Base-by-base conservation (phyloP, 2,797 vertebrate genomes). In the Mormyrops boulengeri region DNA sequence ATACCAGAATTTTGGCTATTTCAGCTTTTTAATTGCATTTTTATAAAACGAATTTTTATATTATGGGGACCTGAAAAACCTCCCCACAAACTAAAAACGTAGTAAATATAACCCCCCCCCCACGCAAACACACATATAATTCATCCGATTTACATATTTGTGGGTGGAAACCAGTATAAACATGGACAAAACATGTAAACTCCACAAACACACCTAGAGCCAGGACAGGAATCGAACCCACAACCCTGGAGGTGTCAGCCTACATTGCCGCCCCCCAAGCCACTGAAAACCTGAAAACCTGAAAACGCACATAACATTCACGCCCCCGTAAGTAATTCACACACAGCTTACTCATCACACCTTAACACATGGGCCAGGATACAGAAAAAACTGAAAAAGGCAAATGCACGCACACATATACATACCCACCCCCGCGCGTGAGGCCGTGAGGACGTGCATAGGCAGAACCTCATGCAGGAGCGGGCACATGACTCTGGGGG, bases 291-390 rank as follows among this genome's bases (percentile, higher is more conserved):
- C 11, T 9, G n/a, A n/a, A n/a, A n/a, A n/a, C n/a, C n/a, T n/a
- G n/a, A n/a, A n/a, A 41, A 77, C 5, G 4, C 12, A 19, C 30
- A 41, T 17, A 17, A 34, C 5, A 1, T 14, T 77, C 69, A 77
- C 69, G 3, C 14, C 34, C 30, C 14, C 34, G 14, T 34, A 1
- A 7, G 26, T 92, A 91, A 93, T 92, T 92, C 93, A 91, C 91
- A 92, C 91, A 90, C 55, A 88, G 88, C 89, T 87, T 49, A 86
- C 69, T 19, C 34, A 38, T 12, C 69, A 6, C 69, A 77, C 30
- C 69, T 41, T 38, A 41, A 77, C 5, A 41, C 34, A 30, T 30
- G 62, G 3, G 26, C 34, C 34, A 77, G 34, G 34, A 73, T 66
- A 3, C 22, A 26, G 8, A 17, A 57, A 57, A 17, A 57, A 17